Evolutionary conservation across 2,888 invertebrate genomes (phyloP).

Genomic region (Cylloceria caligata): DNA sequence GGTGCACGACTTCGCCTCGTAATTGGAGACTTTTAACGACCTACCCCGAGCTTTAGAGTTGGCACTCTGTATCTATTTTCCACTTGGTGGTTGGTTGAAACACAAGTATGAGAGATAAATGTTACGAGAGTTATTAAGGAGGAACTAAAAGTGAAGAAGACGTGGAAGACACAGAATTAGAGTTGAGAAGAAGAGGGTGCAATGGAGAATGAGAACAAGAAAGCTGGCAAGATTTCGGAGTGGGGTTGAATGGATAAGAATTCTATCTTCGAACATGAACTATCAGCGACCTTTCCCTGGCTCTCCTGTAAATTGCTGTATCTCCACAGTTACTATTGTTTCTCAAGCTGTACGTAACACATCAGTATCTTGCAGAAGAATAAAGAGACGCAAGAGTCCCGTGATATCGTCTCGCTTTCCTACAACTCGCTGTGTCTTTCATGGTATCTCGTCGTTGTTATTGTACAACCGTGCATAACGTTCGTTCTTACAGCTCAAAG

Average conservation of each 20-base stretch:
- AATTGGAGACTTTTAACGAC: conserved; percentile 79
- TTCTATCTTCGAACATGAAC: conserved; percentile 47
- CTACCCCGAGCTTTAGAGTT: conserved; percentile 68
- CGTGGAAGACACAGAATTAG: conserved; percentile 16
- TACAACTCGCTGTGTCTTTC: conserved; percentile 36
- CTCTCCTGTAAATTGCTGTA: conserved; percentile 5
- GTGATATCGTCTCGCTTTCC: conserved; percentile 49
- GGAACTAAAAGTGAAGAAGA: conserved; percentile 27
- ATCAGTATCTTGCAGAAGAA: conserved; percentile 27
- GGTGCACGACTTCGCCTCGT: conserved; percentile 71
- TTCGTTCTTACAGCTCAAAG: conserved; percentile 8
- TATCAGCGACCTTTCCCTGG: conserved; percentile 18
- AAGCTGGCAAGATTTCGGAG: conserved; percentile 15
- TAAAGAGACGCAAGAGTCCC: conserved; percentile 29
- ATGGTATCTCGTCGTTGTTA: conserved; percentile 44
- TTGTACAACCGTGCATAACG: conserved; percentile 44
- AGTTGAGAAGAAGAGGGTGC: not conserved
- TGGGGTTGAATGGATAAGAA: conserved; percentile 25
- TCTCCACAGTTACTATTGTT: conserved; percentile 44
- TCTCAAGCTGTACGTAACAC: conserved; percentile 39
- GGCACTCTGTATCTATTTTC: conserved; percentile 71
- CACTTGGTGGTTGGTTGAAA: conserved; percentile 55
- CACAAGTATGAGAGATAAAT: conserved; percentile 40
- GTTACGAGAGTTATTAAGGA: conserved; percentile 23
- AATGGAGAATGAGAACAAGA: conserved; percentile 23